Percentiles rank a stretch among this genome's conserved stretches.
These are phyloP conservation scores for Theonella swinhoei DNA, from an alignment of 37 sponge, comb jelly and placozoan species.

Conservation along the genomic window DNA sequence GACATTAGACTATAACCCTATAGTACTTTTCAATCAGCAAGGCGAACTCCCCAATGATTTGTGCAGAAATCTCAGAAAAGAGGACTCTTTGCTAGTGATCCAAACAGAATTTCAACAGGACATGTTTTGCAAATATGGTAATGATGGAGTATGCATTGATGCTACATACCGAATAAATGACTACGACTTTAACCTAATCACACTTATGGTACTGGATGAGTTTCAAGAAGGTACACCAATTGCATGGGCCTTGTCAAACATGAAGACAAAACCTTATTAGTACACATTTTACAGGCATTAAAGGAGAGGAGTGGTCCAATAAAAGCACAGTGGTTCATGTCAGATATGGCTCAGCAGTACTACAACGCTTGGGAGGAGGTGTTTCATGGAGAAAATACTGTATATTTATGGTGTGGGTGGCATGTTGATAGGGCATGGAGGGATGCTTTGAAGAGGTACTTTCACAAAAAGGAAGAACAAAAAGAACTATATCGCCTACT, in stretches of 20 bases:
- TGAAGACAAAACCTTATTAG: conserved; percentile 20
- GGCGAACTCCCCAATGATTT: not conserved
- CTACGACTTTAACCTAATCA: conserved; percentile 22
- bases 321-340: conserved; percentile 49
- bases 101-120: conserved; percentile 29
- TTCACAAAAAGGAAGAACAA: too few species aligned
- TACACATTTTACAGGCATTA: conserved; percentile 28
- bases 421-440: not conserved
- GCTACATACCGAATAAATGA: conserved; percentile 13
- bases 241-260: conserved; percentile 39
- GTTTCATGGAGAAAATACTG: not conserved
- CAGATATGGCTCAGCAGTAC: conserved; percentile 53
- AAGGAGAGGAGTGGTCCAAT: conserved; percentile 27
- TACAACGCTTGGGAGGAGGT: not conserved
- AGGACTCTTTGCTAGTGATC: conserved; percentile 16
- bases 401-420: not conserved
- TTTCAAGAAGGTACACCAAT: conserved; percentile 59
- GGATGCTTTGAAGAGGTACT: not conserved
- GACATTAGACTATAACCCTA: conserved; percentile 12
- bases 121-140: not conserved
- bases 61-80: not conserved
- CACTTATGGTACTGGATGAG: conserved; percentile 58
- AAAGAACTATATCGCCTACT: too few species aligned
- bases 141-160: conserved; percentile 1
- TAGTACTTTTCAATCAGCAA: conserved; percentile 12